Percentiles rank a stretch among this genome's conserved stretches.
Evolutionary conservation across 2,113 vertebrate genomes (phyloP).

Genomic region (Carassius auratus): DNA sequence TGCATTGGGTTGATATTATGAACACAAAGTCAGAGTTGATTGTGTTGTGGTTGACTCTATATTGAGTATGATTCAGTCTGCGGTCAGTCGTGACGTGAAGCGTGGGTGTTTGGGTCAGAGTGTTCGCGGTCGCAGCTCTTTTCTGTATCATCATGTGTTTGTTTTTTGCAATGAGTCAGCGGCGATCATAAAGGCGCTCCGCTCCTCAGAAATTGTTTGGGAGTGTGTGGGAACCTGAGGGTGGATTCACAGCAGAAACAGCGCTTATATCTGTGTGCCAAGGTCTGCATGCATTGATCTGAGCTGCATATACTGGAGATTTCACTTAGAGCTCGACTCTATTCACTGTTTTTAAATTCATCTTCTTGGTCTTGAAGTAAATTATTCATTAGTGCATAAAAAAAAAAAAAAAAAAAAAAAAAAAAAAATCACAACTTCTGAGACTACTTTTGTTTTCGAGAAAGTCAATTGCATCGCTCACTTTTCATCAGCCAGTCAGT

Average conservation of each 20-base stretch:
- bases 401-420: not conserved
- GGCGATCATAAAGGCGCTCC: not conserved
- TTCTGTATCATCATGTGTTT: not conserved
- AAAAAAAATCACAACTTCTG: not conserved
- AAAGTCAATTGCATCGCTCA: not conserved
- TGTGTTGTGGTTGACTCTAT: not conserved
- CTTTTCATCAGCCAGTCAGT: not conserved
- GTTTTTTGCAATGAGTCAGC: not conserved
- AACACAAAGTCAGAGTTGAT: not conserved
- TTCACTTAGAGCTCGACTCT: not conserved
- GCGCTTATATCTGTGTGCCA: not conserved
- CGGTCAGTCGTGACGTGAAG: not conserved
- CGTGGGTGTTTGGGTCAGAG: not conserved
- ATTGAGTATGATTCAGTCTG: not conserved
- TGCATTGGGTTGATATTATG: not conserved
- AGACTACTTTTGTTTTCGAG: not conserved
- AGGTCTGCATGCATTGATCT: constrained; percentile 8
- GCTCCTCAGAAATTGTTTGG: not conserved
- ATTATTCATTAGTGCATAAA: not conserved
- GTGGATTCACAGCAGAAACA: not conserved
- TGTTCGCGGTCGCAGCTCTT: not conserved
- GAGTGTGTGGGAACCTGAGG: not conserved
- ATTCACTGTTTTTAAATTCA: not conserved
- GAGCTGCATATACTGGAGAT: not conserved
- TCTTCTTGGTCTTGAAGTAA: not conserved